Percentiles rank a stretch among this genome's conserved stretches.
Conservation (phyloP, 2,797 vertebrate genomes). For the Argyrosomus regius region DNA sequence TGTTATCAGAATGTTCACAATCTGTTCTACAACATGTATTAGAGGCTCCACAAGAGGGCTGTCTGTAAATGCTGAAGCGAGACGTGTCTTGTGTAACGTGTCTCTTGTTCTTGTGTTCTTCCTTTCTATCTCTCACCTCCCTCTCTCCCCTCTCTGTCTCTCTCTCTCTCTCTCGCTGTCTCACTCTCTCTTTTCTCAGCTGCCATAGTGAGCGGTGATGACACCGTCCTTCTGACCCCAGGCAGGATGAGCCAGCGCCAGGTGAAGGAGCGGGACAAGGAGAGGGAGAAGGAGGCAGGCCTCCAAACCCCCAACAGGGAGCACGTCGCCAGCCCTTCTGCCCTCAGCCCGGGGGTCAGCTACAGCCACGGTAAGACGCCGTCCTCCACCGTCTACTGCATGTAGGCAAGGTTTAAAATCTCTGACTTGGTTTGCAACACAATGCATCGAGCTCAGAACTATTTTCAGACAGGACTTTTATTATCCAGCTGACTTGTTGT, state of each 20-base stretch:
- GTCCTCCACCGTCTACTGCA: background rate
- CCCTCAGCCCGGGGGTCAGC: slow-evolving; percentile 90
- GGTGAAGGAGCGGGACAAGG: slow-evolving; percentile 86
- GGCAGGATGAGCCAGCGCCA: slow-evolving; percentile 96
- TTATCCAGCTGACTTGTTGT: background rate
- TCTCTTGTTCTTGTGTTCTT: slow-evolving; percentile 17
- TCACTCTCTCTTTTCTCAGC: slow-evolving; percentile 59
- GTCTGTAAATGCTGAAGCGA: slow-evolving; percentile 17
- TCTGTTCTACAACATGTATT: slow-evolving; percentile 27
- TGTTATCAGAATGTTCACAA: slow-evolving; percentile 33
- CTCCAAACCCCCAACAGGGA: slow-evolving; percentile 93
- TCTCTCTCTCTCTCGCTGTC: background rate
- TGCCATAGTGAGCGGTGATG: slow-evolving; percentile 88
- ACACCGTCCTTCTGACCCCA: slow-evolving; percentile 89
- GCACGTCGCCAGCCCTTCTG: slow-evolving; percentile 83
- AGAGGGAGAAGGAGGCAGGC: slow-evolving; percentile 89
- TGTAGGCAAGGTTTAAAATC: background rate
- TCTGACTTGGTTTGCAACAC: background rate
- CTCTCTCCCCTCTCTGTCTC: background rate
- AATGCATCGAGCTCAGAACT: too few relatives aligned
- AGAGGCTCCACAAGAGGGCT: slow-evolving; percentile 32
- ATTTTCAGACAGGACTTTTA: background rate
- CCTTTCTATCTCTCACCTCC: slow-evolving; percentile 5
- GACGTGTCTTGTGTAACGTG: background rate
- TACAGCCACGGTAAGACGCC: slow-evolving; percentile 90